Base-by-base conservation (phyloP, 2,888 invertebrate species). In the Tetragonula carbonaria region DNA sequence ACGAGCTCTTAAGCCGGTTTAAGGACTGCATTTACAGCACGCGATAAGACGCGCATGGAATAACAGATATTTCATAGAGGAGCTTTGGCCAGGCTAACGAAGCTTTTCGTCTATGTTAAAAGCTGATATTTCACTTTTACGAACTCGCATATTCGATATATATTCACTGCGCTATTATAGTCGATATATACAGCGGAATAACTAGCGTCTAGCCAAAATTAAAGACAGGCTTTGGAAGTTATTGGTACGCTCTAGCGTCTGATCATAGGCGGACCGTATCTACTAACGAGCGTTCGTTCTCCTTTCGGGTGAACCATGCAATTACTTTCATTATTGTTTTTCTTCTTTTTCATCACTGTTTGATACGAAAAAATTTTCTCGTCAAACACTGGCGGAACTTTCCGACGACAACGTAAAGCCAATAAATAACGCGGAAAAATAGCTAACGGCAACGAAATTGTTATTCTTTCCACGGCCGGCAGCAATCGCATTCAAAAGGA, bases 1-100 rank as follows among this genome's bases (percentile, higher is more conserved):
- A 74, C 70, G 77, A 53, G 80, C 63, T 65, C 45, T 85, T 84
- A 80, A 80, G 57, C 77, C 74, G 66, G 70, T 85, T 85, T 84
- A 77, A 85, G 76, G 74, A 67, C 76, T 72, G 33, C 76, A 74
- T 79, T 85, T 80, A 74, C 80, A 74, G 68, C 55, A 28, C 51
- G 62, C 51, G 85, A 80, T 80, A 85, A 85, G 80, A 66, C 45
- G 45, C 45, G 73, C 57, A 18, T 23, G 18, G 65, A 51, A 75
- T 84, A 75, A 73, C 65, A 66, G 23, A 65, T 74, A 59, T 23
- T 16, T 74, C 23, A 50, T 65, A 18, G 45, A 28, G 21, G 63
- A 73, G 74, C 62, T 84, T 73, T 45, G 33, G 11, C 38, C 45
- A 0, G 6, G 50, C 53, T 59, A 79, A 75, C 79, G 67, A 72